phyloP scores from a whole-genome alignment of 1,140 invertebrate genomes.

The Drosophila teissieri region DNA sequence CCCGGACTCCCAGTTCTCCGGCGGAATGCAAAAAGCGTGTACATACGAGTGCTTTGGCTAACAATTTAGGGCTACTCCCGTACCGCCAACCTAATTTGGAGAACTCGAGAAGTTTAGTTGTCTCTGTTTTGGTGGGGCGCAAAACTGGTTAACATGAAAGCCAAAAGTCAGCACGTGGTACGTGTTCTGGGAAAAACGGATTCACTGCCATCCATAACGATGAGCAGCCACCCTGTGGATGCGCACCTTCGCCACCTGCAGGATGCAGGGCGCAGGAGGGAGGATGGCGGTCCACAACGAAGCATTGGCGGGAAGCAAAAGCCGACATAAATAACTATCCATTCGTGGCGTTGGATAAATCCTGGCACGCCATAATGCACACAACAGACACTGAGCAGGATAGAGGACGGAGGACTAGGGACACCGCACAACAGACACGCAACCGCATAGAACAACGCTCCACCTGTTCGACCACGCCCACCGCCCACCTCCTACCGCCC shows the following conservation, averaged over 20 bases:
- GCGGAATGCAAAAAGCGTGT: neutral
- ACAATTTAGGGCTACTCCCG: conserved; percentile 18
- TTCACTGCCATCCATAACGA: conserved; percentile 6
- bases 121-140: neutral
- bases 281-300: no score
- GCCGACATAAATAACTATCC: conserved; percentile 44
- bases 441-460: conserved; percentile 6
- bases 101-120: conserved; percentile 44
- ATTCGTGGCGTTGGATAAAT: conserved; percentile 12
- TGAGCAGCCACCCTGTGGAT: conserved; percentile 1
- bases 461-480: neutral
- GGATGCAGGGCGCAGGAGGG: neutral
- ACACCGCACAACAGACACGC: neutral
- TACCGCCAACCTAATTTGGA: conserved; percentile 50
- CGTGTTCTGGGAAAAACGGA: neutral
- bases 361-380: conserved; percentile 26
- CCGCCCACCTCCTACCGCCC: neutral
- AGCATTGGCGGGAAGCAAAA: conserved; percentile 6
- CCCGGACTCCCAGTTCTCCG: neutral
- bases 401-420: neutral
- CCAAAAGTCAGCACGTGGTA: neutral
- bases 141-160: conserved; percentile 2
- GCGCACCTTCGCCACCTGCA: neutral
- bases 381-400: neutral
- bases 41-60: conserved; percentile 10